phyloP scores from a whole-genome alignment of 2,797 vertebrate species.

The Lacerta agilis region DNA sequence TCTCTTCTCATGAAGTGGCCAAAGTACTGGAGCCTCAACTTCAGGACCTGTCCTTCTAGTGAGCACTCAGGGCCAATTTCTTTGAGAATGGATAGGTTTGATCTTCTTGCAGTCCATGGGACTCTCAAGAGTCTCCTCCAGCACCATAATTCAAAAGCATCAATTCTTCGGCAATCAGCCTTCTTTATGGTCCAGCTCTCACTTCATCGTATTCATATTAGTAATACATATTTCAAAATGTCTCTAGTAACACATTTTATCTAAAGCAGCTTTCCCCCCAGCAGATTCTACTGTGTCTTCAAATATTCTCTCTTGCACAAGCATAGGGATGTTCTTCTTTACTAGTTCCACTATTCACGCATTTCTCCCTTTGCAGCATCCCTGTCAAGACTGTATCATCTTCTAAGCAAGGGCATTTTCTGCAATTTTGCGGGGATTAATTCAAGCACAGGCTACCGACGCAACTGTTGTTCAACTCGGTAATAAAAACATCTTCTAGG shows the following conservation, averaged over 20 bases:
- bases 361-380: not conserved
- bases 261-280: no score
- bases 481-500: not conserved
- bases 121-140: no score
- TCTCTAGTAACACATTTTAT: rapidly evolving
- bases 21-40: no score
- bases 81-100: no score
- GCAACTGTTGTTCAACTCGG: not conserved
- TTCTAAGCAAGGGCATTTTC: rapidly evolving
- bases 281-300: not conserved
- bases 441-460: not conserved
- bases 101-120: no score
- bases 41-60: no score
- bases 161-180: no score
- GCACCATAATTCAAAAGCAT: no score
- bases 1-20: no score
- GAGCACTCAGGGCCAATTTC: no score
- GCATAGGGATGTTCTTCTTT: not conserved
- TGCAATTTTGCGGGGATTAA: not conserved
- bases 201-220: rapidly evolving
- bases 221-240: not conserved
- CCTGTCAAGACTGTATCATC: not conserved
- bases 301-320: not conserved
- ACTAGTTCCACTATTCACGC: no score
- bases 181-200: no score